phyloP scores from a whole-genome alignment of 2,888 invertebrate genomes.

The Eristalis intricaria region DNA sequence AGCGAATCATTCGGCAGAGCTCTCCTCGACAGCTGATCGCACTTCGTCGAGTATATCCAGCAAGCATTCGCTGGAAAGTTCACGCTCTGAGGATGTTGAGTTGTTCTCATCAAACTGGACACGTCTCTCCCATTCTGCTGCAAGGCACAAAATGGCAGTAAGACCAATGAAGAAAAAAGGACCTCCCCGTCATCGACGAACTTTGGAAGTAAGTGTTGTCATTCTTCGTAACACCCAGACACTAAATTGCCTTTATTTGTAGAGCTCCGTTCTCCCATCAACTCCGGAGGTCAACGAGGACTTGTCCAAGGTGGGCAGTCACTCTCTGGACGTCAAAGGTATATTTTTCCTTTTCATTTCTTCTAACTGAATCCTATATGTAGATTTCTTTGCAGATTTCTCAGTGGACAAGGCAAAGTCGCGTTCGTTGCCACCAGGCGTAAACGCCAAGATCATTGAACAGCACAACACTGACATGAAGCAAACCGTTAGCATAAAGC shows the following conservation, averaged over 20 bases:
- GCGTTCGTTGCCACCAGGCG: constrained; percentile 79
- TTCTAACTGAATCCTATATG: neutral
- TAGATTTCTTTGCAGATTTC: constrained; percentile 61
- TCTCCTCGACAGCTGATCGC: constrained; percentile 72
- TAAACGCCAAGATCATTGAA: constrained; percentile 76
- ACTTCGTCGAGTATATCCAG: constrained; percentile 64
- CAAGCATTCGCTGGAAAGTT: constrained; percentile 60
- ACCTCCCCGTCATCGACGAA: constrained; percentile 86
- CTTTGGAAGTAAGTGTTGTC: constrained; percentile 81
- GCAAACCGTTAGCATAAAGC: constrained; percentile 63
- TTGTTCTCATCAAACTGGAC: constrained; percentile 77
- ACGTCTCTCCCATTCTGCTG: constrained; percentile 90
- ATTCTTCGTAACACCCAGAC: constrained; percentile 69
- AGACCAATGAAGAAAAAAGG: constrained; percentile 89
- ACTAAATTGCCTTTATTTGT: constrained; percentile 68
- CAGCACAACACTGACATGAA: constrained; percentile 72
- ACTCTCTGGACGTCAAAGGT: constrained; percentile 82
- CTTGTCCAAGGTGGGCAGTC: constrained; percentile 85
- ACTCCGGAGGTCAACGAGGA: constrained; percentile 91
- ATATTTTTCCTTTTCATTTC: neutral
- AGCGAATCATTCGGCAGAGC: constrained; percentile 70
- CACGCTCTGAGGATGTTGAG: constrained; percentile 77
- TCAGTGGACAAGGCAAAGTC: constrained; percentile 77
- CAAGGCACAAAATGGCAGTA: constrained; percentile 90
- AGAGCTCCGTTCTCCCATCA: constrained; percentile 84